A percentile compares a stretch with the other conserved stretches of the same genome.
phyloP scores from a whole-genome alignment of 2,113 vertebrate species.

The Megalops atlanticus region DNA sequence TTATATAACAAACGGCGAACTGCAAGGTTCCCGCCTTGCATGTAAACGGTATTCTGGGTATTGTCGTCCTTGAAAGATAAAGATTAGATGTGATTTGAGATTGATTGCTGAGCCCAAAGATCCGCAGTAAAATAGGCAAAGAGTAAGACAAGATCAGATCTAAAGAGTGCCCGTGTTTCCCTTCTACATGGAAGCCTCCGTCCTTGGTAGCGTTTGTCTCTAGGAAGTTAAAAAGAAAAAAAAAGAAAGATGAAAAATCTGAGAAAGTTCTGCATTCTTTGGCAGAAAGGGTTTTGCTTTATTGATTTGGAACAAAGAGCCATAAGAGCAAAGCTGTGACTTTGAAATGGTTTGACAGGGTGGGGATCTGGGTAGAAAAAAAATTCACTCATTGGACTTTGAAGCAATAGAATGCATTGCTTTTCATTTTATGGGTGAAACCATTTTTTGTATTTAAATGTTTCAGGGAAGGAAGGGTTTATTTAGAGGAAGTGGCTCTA shows the following conservation, averaged over 20 bases:
- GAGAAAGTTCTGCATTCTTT: neutral
- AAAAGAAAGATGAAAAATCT: neutral
- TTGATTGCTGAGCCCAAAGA: conserved; percentile 8
- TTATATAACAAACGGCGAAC: neutral
- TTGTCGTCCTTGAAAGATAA: neutral
- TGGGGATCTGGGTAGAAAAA: neutral
- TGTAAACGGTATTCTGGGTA: neutral
- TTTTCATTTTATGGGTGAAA: neutral
- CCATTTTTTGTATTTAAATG: neutral
- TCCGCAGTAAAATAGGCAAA: neutral
- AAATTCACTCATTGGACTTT: neutral
- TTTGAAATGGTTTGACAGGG: neutral
- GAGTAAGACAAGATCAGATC: neutral
- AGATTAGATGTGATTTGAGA: neutral
- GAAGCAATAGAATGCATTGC: neutral
- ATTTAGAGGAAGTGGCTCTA: neutral
- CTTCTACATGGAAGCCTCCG: neutral
- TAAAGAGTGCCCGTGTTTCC: neutral
- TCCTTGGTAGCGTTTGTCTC: neutral
- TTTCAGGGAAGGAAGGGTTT: neutral
- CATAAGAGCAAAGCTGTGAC: neutral
- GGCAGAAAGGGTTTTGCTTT: neutral
- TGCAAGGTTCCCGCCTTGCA: conserved; percentile 4
- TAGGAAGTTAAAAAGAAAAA: neutral
- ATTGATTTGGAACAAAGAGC: neutral